Evolutionary conservation across 2,113 vertebrate genomes (phyloP), one percentile per base, ranked within the genome.

Genomic region (Scatophagus argus): DNA sequence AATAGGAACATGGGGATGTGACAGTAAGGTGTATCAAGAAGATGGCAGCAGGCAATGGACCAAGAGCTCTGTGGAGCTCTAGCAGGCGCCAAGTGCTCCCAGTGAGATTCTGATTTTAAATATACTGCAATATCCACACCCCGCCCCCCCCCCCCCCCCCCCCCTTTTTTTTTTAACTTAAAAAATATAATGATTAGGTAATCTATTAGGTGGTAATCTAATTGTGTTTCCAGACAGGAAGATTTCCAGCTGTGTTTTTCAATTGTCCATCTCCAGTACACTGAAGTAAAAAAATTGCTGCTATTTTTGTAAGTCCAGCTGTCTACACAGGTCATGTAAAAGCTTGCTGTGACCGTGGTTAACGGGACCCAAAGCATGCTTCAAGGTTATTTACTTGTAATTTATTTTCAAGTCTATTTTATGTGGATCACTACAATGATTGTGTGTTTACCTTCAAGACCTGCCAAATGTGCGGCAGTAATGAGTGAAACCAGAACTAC

Each of bases 11-110:
- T 25, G 43, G 44, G 54, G 74, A 49, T 79, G 78, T 86, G 74
- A 84, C 83, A 74, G 75, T 54, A 66, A 79, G 71, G 85, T 74
- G 54, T 58, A 74, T 63, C 32, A 60, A 80, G 27, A 83, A 59
- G 68, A 83, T 63, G 74, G 74, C 76, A 81, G 74, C 66, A 51
- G 73, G 80, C 74, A 89, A 71, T 60, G 47, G 77, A 85, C 73
- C 80, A 79, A 56, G 56, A 58, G 31, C 63, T 68, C 73, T 19
- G 72, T 46, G 39, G 63, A 51, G 74, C 55, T 61, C 38, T 46
- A 67, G 49, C 60, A 54, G 38, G 60, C 11, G 16, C 13, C 43
- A 55, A 49, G 49, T 47, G 44, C 29, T 38, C 19, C 6, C 27
- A 36, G 39, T 39, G 6, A 38, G 25, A 3, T 29, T 58, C 39